Conservation (phyloP, 2,888 invertebrate genomes). For the Acleris cristana region DNA sequence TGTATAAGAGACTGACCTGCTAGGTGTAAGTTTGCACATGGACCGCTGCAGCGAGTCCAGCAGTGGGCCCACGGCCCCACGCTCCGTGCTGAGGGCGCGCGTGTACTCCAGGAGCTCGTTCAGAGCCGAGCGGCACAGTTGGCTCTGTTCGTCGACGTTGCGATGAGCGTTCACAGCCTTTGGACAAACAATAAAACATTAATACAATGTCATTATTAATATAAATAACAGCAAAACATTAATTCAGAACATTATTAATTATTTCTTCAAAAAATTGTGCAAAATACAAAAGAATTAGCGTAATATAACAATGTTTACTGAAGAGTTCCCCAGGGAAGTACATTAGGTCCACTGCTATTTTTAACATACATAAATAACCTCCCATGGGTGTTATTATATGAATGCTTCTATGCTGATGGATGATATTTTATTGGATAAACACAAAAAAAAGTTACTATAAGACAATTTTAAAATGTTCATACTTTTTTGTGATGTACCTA, state of each 20-base stretch:
- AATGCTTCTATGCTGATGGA: no score
- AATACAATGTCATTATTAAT: neutral
- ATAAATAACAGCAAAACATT: neutral
- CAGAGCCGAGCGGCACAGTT: constrained; percentile 90
- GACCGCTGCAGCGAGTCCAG: constrained; percentile 96
- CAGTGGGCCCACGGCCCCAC: constrained; percentile 94
- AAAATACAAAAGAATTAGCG: no score
- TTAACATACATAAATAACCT: no score
- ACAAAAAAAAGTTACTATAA: no score
- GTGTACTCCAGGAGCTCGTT: constrained; percentile 91
- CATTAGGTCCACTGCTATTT: neutral
- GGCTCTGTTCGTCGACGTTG: constrained; percentile 92
- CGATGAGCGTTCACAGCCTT: constrained; percentile 91
- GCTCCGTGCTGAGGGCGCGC: constrained; percentile 92
- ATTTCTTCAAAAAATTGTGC: no score
- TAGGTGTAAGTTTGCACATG: constrained; percentile 91
- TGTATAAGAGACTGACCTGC: constrained; percentile 70
- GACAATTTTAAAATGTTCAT: no score
- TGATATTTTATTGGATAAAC: no score
- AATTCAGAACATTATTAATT: no score
- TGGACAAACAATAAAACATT: neutral
- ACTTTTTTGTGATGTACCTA: no score
- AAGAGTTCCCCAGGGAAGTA: no score
- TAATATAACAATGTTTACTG: no score
- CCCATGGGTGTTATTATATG: no score